Percentiles rank a stretch among this genome's conserved stretches.
Conservation (phyloP, 2,797 vertebrate species). For the Hylomyscus alleni region DNA sequence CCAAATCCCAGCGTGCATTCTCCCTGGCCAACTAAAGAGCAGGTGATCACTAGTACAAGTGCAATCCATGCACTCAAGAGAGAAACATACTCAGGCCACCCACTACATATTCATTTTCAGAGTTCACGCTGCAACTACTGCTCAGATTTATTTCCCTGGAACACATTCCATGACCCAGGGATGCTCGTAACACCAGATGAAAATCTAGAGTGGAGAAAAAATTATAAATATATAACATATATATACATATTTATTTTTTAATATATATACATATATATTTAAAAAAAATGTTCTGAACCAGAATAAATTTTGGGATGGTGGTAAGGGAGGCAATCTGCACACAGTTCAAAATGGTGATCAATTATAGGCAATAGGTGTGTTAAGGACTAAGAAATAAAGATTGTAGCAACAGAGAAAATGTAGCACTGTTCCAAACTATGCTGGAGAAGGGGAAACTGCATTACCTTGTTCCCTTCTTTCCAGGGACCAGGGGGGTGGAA, state of each 20-base stretch:
- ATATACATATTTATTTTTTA: too few relatives aligned
- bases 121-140: neutral
- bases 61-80: neutral
- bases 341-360: neutral
- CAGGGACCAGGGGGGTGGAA: neutral
- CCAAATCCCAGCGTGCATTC: neutral
- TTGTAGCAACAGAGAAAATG: neutral
- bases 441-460: neutral
- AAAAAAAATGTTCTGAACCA: neutral
- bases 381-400: neutral
- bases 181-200: constrained; percentile 2
- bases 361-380: neutral
- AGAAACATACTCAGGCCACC: neutral
- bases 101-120: neutral
- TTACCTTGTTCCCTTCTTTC: neutral
- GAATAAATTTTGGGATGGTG: neutral
- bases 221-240: neutral
- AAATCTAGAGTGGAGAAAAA: neutral
- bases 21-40: neutral
- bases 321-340: constrained; percentile 2
- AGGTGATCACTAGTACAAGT: neutral
- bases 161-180: neutral
- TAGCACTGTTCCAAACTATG: constrained; percentile 13
- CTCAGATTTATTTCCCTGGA: neutral
- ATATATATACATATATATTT: too few relatives aligned